Percentiles rank a stretch among this genome's conserved stretches.
Conservation (phyloP, 64 coral and sea anemone genomes). For the Actinia equina region DNA sequence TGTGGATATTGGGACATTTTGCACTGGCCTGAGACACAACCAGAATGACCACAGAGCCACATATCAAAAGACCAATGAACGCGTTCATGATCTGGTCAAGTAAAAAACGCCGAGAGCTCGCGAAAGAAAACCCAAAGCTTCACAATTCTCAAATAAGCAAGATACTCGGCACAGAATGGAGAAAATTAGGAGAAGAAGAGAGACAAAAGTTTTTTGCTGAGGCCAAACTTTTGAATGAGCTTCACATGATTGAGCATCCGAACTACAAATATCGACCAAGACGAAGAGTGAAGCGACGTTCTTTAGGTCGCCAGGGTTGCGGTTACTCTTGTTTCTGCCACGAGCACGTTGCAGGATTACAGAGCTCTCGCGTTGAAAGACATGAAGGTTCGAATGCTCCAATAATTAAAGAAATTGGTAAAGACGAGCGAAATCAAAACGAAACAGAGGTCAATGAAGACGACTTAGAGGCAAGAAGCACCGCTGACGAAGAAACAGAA, state of each 20-base stretch:
- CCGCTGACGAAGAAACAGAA: not conserved
- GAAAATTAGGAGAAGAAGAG: constrained; percentile 74
- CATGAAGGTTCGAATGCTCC: not conserved
- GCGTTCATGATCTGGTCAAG: constrained; percentile 97
- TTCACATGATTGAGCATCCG: constrained; percentile 90
- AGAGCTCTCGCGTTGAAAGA: not conserved
- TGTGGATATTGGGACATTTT: not conserved
- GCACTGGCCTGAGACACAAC: not conserved
- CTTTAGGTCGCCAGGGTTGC: not conserved
- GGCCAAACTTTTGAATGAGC: constrained; percentile 75
- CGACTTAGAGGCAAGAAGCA: not conserved
- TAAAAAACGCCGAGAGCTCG: constrained; percentile 70
- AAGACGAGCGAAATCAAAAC: not conserved
- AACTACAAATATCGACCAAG: constrained; percentile 90
- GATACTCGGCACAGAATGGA: constrained; percentile 80
- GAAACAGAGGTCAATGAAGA: not conserved
- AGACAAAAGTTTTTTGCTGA: constrained; percentile 88
- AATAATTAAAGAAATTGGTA: not conserved
- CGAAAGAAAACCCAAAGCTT: constrained; percentile 73
- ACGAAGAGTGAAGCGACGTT: constrained; percentile 57
- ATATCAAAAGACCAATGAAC: constrained; percentile 90
- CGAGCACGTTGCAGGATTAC: not conserved
- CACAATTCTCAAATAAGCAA: constrained; percentile 94
- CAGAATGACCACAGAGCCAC: constrained; percentile 43
- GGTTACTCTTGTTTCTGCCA: constrained; percentile 13